Evolutionary conservation across 2,888 invertebrate genomes (phyloP), one percentile per base, ranked within the genome.

Genomic region (Frankliniella intonsa): DNA sequence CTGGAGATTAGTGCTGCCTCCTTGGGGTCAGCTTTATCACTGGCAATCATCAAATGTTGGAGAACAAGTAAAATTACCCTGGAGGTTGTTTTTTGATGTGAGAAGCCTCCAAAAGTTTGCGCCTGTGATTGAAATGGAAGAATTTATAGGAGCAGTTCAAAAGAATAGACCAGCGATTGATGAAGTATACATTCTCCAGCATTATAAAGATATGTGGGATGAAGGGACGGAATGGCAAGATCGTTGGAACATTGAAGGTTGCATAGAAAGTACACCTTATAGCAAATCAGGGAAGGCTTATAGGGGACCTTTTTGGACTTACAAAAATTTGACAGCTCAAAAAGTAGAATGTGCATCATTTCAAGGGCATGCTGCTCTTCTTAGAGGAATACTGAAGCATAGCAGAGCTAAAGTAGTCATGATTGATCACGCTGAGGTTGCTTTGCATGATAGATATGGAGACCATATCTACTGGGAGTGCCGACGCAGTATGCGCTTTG

Each of bases 401-500:
- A 87, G 87, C 83, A 84, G 86, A 81, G 88, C 89, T 80, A 89
- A 87, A 91, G 91, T 90, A 55, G 88, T 95, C 8, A 91, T 94
- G 90, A 90, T 95, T 85, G 90, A 93, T 84, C 94, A 94, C 87
- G 96, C 94, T 19, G 98, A 98, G 89, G 94, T 96, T 83, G 92
- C 95, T 1, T 87, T 98, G 38, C 97, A 98, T 87, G 94, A 97
- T 86, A 89, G 89, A n/a, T 98, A 95, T 88, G 98, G 98, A 0
- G 93, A 93, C 80, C 89, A 89, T 82, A 88, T 91, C 50, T 98
- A 95, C 87, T 98, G 98, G 98, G 89, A 90, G 84, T 95, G 94
- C 27, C 90, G 96, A 83, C 91, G 96, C 85, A 98, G 98, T 86
- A 97, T 99, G 96, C 91, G 95, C 85, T 99, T 98, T 87, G 93